Conservation (phyloP, 2,113 vertebrate genomes). For the Murina feae region DNA sequence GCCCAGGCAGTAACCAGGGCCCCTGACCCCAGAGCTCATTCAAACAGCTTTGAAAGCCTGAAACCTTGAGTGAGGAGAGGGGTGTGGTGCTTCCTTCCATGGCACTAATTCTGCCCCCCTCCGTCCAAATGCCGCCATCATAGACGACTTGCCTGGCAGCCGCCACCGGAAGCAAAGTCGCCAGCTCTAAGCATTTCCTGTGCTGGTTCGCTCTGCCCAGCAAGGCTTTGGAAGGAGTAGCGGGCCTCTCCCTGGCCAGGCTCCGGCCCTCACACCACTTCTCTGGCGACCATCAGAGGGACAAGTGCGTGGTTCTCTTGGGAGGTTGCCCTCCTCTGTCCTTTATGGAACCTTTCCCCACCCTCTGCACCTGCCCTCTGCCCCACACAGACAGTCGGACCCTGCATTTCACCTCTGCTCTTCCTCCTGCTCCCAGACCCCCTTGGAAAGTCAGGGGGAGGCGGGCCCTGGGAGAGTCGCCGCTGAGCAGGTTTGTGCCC, state of each 20-base stretch:
- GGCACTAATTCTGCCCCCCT: not conserved
- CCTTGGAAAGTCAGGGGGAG: not conserved
- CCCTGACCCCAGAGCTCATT: not conserved
- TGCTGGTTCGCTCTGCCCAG: not conserved
- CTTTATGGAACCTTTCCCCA: not conserved
- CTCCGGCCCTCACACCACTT: not conserved
- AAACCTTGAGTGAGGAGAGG: not conserved
- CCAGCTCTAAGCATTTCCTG: not conserved
- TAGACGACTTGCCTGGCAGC: not conserved
- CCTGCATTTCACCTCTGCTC: not conserved
- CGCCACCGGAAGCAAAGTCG: not conserved
- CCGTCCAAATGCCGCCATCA: accelerated
- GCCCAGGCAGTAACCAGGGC: not conserved
- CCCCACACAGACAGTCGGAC: not conserved
- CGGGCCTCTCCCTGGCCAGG: not conserved
- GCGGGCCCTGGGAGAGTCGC: accelerated
- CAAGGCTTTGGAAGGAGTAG: not conserved
- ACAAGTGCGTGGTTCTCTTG: not conserved
- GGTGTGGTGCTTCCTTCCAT: not conserved
- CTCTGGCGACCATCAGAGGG: not conserved
- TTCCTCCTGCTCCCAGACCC: not conserved
- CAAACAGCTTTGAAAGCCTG: not conserved
- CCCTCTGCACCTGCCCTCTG: accelerated
- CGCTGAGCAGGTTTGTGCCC: not conserved
- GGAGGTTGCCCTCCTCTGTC: too few relatives aligned